Percentiles rank a stretch among this genome's conserved stretches.
phyloP scores from a whole-genome alignment of 2,113 vertebrate genomes.

The Podarcis muralis region DNA sequence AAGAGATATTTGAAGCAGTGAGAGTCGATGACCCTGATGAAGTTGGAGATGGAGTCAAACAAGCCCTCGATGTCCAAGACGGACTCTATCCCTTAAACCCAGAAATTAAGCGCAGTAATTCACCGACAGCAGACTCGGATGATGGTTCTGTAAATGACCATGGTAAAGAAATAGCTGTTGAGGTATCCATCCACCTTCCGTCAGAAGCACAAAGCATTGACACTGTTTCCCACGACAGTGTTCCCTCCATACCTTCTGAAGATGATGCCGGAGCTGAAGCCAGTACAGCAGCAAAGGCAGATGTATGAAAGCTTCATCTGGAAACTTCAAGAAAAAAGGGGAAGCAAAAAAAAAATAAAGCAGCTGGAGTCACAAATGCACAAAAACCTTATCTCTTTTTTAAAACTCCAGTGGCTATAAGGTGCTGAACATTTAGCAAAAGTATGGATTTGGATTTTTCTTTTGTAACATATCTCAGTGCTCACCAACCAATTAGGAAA shows the following conservation, averaged over 20 bases:
- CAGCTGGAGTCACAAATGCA: slow-evolving; percentile 45
- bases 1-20: slow-evolving; percentile 82
- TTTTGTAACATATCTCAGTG: slow-evolving; percentile 37
- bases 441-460: slow-evolving; percentile 38
- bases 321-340: neutral
- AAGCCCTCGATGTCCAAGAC: slow-evolving; percentile 56
- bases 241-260: slow-evolving; percentile 68
- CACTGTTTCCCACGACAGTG: slow-evolving; percentile 74
- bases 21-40: slow-evolving; percentile 77
- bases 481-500: slow-evolving; percentile 11
- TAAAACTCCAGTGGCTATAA: slow-evolving; percentile 34
- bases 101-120: slow-evolving; percentile 73
- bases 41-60: slow-evolving; percentile 63
- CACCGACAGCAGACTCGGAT: slow-evolving; percentile 77
- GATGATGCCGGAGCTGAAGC: slow-evolving; percentile 61
- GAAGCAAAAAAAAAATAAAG: slow-evolving; percentile 26
- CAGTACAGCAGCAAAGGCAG: neutral
- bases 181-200: slow-evolving; percentile 81
- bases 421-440: slow-evolving; percentile 57
- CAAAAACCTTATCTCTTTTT: slow-evolving; percentile 9
- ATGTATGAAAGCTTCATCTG: neutral
- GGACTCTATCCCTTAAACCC: slow-evolving; percentile 69
- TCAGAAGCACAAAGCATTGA: slow-evolving; percentile 63
- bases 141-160: slow-evolving; percentile 76
- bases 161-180: slow-evolving; percentile 81